phyloP scores from a whole-genome alignment of 2,113 vertebrate genomes.

The Natator depressus region DNA sequence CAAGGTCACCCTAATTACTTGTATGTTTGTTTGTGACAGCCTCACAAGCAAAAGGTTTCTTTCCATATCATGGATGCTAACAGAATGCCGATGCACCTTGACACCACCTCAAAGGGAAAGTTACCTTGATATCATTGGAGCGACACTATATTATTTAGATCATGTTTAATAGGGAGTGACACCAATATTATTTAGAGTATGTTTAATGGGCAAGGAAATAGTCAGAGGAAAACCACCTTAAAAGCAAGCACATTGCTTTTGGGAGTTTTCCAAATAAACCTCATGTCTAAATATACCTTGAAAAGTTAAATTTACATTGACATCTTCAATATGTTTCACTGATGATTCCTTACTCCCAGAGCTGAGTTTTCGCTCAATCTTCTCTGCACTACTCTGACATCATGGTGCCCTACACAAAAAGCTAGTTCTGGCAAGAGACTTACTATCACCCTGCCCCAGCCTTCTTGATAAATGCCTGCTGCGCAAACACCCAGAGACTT shows the following conservation, averaged over 20 bases:
- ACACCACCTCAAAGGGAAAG: background rate
- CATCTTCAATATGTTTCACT: background rate
- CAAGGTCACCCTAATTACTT: slow-evolving; percentile 46
- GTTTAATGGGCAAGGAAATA: background rate
- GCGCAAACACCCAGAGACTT: background rate
- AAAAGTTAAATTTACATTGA: background rate
- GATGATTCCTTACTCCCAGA: background rate
- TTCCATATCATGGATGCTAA: background rate
- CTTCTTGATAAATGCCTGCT: background rate
- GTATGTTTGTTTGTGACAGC: background rate
- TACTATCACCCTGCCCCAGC: background rate
- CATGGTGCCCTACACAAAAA: background rate
- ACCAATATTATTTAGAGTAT: background rate
- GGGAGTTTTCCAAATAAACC: background rate
- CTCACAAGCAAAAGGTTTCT: background rate
- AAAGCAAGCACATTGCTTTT: background rate
- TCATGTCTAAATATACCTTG: background rate
- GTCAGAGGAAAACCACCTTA: background rate
- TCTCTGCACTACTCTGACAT: background rate
- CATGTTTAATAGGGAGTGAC: background rate
- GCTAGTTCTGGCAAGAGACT: background rate
- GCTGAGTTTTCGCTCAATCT: background rate
- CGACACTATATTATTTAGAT: background rate
- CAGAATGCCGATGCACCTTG: background rate
- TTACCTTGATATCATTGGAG: background rate